Evolutionary conservation across 2,888 invertebrate genomes (phyloP).

Genomic region (Thyatira batis): DNA sequence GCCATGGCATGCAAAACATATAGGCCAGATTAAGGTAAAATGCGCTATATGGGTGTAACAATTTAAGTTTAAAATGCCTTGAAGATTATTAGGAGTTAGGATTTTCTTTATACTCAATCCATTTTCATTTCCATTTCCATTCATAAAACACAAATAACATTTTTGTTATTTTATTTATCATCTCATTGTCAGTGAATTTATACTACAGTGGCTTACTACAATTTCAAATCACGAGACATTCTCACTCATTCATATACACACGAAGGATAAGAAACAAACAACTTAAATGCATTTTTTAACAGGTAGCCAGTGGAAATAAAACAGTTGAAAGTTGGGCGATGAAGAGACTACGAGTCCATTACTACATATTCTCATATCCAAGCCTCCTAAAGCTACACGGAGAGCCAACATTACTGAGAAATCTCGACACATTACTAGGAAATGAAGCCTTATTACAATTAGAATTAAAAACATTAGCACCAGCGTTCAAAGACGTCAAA

Average conservation of each 20-base stretch:
- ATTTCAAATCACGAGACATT: neutral
- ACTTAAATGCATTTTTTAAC: too few species aligned
- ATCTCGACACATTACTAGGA: slow-evolving; percentile 87
- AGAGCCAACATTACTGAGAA: slow-evolving; percentile 86
- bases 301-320: slow-evolving; percentile 89
- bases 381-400: slow-evolving; percentile 91
- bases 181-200: too few species aligned
- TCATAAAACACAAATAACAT: slow-evolving; percentile 1
- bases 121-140: neutral
- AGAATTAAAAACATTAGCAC: slow-evolving; percentile 89
- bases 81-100: too few species aligned
- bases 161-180: neutral
- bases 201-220: neutral
- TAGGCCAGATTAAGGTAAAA: slow-evolving; percentile 87
- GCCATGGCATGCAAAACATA: slow-evolving; percentile 93
- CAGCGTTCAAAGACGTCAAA: slow-evolving; percentile 88
- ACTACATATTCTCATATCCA: slow-evolving; percentile 91
- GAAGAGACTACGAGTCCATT: slow-evolving; percentile 86
- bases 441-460: slow-evolving; percentile 93
- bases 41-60: neutral
- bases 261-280: too few species aligned
- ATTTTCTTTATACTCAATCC: neutral
- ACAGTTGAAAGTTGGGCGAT: slow-evolving; percentile 90
- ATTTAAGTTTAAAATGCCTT: neutral
- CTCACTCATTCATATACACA: too few species aligned